Evolutionary conservation across 2,797 vertebrate genomes (phyloP).

Genomic region (Pteropus rufus): DNA sequence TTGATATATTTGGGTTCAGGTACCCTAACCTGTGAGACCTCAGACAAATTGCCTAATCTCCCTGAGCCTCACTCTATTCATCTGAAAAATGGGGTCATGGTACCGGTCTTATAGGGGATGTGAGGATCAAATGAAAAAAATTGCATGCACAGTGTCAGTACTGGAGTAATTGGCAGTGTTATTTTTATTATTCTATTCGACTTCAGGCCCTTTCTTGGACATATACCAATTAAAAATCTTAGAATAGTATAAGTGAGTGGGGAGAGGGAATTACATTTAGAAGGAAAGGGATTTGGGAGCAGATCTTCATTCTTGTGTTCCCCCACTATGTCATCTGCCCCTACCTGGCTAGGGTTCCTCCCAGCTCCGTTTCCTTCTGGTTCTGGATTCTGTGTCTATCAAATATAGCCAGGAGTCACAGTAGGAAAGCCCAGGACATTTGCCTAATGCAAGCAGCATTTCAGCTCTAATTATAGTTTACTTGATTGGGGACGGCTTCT

Average conservation of each 20-base stretch:
- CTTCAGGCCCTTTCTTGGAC: background rate
- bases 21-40: background rate
- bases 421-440: constrained; percentile 48
- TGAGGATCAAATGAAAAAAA: background rate
- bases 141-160: rapidly evolving
- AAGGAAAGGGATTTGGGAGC: background rate
- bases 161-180: background rate
- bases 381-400: background rate
- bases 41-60: background rate
- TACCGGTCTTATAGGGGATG: too few species aligned
- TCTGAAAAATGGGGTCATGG: background rate
- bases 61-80: background rate
- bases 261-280: background rate
- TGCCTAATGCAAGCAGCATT: constrained; percentile 59
- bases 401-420: constrained; percentile 25
- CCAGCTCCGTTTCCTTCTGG: background rate
- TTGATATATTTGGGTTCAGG: background rate
- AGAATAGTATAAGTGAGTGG: background rate
- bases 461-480: constrained; percentile 63
- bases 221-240: background rate
- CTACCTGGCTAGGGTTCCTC: background rate
- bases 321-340: background rate
- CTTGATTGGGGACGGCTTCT: constrained; percentile 49
- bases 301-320: background rate
- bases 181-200: background rate